Evolutionary conservation across 2,888 invertebrate genomes (phyloP).

Genomic region (Gortyna flavago): DNA sequence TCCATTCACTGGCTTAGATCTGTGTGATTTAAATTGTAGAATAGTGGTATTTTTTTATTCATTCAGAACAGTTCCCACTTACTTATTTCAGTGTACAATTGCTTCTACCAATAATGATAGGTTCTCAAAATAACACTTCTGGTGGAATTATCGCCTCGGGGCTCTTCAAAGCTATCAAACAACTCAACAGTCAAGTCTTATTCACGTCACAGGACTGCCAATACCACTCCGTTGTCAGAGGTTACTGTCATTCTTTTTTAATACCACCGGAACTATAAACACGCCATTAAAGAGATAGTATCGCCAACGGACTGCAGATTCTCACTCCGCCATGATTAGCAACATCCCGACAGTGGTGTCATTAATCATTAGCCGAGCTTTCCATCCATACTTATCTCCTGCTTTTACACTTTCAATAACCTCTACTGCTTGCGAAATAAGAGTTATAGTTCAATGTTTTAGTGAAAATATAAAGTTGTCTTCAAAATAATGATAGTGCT

Average conservation of each 20-base stretch:
- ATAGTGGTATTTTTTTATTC: slow-evolving; percentile 6
- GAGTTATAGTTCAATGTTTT: slow-evolving; percentile 63
- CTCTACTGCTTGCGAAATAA: slow-evolving; percentile 58
- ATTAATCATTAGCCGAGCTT: slow-evolving; percentile 76
- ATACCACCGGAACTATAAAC: slow-evolving; percentile 53
- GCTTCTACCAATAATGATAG: not conserved
- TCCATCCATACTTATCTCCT: slow-evolving; percentile 66
- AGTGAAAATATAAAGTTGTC: slow-evolving; percentile 44
- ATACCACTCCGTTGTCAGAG: slow-evolving; percentile 33
- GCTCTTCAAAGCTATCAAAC: not conserved
- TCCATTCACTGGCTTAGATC: slow-evolving; percentile 64
- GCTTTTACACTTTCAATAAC: slow-evolving; percentile 26
- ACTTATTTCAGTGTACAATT: not conserved
- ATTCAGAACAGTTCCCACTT: not conserved
- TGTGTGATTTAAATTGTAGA: slow-evolving; percentile 32
- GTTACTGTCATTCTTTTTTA: slow-evolving; percentile 49
- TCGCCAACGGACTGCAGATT: slow-evolving; percentile 67
- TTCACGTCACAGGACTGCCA: slow-evolving; percentile 25
- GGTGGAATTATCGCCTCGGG: not conserved
- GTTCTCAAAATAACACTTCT: not conserved
- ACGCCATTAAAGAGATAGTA: slow-evolving; percentile 64
- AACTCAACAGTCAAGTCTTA: not conserved
- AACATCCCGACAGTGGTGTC: slow-evolving; percentile 75
- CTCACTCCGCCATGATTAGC: slow-evolving; percentile 75
- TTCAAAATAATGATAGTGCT: slow-evolving; percentile 47